A percentile compares a stretch with the other conserved stretches of the same genome.
Conservation (phyloP, 53 echinoderm and acorn worm species). For the Henricia sp. region DNA sequence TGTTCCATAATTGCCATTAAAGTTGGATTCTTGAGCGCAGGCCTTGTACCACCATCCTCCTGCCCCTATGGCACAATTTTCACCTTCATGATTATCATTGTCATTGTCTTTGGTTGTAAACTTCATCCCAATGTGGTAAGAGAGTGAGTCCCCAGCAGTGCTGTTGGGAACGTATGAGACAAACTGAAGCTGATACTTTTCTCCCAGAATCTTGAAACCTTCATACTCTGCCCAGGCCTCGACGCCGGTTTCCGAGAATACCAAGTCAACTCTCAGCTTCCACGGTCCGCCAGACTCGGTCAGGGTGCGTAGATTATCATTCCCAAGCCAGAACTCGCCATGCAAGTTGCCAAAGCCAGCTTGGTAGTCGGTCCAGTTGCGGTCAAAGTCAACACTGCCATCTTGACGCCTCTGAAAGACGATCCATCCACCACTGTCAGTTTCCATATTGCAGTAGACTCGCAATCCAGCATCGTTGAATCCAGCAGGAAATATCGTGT, state of each 20-base stretch:
- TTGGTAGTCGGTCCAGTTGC: constrained; percentile 17
- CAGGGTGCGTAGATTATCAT: constrained; percentile 2
- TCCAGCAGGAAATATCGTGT: neutral
- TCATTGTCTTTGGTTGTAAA: constrained; percentile 34
- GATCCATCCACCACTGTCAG: too few relatives aligned
- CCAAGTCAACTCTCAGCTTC: constrained; percentile 4
- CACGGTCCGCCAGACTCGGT: neutral
- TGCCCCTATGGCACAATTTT: neutral
- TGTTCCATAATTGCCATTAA: constrained; percentile 27
- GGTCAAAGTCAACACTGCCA: constrained; percentile 18
- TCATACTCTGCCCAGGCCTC: neutral
- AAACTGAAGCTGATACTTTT: neutral
- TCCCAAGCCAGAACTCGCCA: too few relatives aligned
- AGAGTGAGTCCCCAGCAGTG: constrained; percentile 23
- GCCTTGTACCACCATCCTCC: constrained; percentile 14
- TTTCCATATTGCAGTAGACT: constrained; percentile 17
- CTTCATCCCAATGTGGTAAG: neutral
- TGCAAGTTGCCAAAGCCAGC: too few relatives aligned
- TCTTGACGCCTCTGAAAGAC: too few relatives aligned
- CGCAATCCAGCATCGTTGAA: constrained; percentile 5
- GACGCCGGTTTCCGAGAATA: neutral
- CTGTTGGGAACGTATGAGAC: neutral
- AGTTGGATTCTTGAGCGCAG: neutral
- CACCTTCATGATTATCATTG: neutral
- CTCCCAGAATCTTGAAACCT: neutral